Conservation (phyloP, 2,113 vertebrate species). For the Cavia porcellus region DNA sequence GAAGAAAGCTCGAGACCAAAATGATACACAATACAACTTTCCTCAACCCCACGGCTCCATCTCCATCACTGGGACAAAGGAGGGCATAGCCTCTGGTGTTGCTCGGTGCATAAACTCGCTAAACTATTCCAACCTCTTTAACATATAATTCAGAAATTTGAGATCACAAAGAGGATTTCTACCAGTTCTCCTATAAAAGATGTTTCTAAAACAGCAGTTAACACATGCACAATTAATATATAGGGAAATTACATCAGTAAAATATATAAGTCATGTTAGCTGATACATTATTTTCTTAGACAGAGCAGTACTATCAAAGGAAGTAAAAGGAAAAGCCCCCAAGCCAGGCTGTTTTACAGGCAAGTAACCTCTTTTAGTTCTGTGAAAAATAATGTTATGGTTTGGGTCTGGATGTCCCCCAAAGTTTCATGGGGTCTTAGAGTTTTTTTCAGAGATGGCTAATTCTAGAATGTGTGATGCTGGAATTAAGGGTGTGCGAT, state of each 20-base stretch:
- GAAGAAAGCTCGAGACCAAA: neutral
- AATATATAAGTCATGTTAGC: neutral
- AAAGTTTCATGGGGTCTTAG: neutral
- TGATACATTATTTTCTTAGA: neutral
- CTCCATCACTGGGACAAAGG: neutral
- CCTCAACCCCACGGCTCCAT: neutral
- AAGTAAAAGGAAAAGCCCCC: conserved; percentile 32
- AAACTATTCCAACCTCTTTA: neutral
- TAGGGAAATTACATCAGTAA: neutral
- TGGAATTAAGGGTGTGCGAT: neutral
- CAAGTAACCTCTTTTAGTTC: neutral
- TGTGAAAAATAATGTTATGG: neutral
- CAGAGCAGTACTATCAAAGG: neutral
- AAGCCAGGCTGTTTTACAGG: neutral
- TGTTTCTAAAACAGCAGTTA: conserved; percentile 10
- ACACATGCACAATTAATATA: neutral
- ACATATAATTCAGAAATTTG: conserved; percentile 2
- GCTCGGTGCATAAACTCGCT: neutral
- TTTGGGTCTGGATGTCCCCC: neutral
- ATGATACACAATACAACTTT: neutral
- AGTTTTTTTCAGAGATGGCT: neutral
- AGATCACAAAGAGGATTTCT: neutral
- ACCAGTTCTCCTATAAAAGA: conserved; percentile 1
- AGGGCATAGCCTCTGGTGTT: neutral
- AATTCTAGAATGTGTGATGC: neutral